Conservation (phyloP, 2,888 invertebrate genomes). For the Lapara coniferarum region DNA sequence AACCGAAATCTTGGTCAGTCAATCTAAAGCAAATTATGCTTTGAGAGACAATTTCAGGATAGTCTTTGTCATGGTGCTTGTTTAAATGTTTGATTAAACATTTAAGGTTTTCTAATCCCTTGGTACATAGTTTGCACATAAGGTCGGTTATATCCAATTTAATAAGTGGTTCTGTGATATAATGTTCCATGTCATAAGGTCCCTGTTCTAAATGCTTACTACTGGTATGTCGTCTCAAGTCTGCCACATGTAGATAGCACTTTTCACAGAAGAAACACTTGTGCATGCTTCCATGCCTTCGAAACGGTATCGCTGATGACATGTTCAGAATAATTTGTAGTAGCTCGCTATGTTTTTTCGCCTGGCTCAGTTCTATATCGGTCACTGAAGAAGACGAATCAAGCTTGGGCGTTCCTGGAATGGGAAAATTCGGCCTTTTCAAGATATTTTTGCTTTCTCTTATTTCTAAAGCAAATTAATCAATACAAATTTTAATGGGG, state of each 20-base stretch:
- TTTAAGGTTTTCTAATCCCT: slow-evolving; percentile 24
- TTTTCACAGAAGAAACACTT: slow-evolving; percentile 37
- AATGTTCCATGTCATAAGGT: slow-evolving; percentile 21
- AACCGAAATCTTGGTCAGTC: slow-evolving; percentile 34
- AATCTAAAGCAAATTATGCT: slow-evolving; percentile 36
- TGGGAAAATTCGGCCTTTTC: slow-evolving; percentile 25
- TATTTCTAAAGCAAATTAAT: slow-evolving; percentile 2
- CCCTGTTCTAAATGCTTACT: slow-evolving; percentile 26
- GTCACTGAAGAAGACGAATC: slow-evolving; percentile 6
- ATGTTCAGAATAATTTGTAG: slow-evolving; percentile 31
- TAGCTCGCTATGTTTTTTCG: slow-evolving; percentile 14
- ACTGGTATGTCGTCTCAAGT: slow-evolving; percentile 32
- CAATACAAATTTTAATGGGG: neutral
- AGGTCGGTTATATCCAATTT: slow-evolving; percentile 36
- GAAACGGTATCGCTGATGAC: slow-evolving; percentile 36
- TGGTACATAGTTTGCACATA: slow-evolving; percentile 33
- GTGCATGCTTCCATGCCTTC: slow-evolving; percentile 33
- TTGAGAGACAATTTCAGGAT: slow-evolving; percentile 26
- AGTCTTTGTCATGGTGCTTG: slow-evolving; percentile 29
- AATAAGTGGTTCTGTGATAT: slow-evolving; percentile 27
- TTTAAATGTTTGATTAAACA: slow-evolving; percentile 32
- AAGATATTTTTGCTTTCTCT: neutral
- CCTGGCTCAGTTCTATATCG: slow-evolving; percentile 20
- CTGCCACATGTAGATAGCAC: slow-evolving; percentile 28
- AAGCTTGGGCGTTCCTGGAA: slow-evolving; percentile 25